Evolutionary conservation across 2,113 vertebrate species (phyloP).

Genomic region (Acanthochromis polyacanthus): DNA sequence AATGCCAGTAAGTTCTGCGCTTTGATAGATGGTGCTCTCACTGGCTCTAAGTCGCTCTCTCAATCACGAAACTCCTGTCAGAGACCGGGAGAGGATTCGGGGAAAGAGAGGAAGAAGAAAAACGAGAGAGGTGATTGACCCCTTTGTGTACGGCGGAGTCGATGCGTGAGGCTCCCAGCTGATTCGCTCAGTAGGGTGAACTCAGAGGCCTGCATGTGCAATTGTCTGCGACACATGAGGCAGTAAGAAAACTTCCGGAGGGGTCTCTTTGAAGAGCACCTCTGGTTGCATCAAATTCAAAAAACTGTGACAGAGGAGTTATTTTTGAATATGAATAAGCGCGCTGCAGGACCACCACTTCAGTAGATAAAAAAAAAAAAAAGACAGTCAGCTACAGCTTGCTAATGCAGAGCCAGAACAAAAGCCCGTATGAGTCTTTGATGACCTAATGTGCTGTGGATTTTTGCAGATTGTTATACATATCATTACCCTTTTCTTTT

Average conservation of each 20-base stretch:
- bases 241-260: conserved; percentile 45
- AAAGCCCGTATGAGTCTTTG: conserved; percentile 36
- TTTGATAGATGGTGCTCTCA: conserved; percentile 80
- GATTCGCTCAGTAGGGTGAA: conserved; percentile 41
- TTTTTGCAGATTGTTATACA: conserved; percentile 60
- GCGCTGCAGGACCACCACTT: conserved; percentile 59
- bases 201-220: conserved; percentile 39
- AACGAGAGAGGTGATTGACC: conserved; percentile 53
- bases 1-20: conserved; percentile 53
- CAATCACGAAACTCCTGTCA: conserved; percentile 58
- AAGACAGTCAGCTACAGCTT: conserved; percentile 8
- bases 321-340: conserved; percentile 67
- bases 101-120: conserved; percentile 2
- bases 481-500: conserved; percentile 38
- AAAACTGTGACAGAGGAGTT: conserved; percentile 50
- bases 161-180: conserved; percentile 48
- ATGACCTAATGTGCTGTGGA: conserved; percentile 51
- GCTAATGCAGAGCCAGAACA: conserved; percentile 58
- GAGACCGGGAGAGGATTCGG: conserved; percentile 3
- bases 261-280: conserved; percentile 70
- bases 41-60: conserved; percentile 55
- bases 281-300: conserved; percentile 52
- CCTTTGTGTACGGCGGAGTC: conserved; percentile 12
- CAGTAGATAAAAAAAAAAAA: conserved; percentile 48
- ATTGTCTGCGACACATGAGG: conserved; percentile 53